Percentiles rank a stretch among this genome's conserved stretches.
Conservation (phyloP, 2,797 vertebrate species). For the Odontamblyopus lacepedii region DNA sequence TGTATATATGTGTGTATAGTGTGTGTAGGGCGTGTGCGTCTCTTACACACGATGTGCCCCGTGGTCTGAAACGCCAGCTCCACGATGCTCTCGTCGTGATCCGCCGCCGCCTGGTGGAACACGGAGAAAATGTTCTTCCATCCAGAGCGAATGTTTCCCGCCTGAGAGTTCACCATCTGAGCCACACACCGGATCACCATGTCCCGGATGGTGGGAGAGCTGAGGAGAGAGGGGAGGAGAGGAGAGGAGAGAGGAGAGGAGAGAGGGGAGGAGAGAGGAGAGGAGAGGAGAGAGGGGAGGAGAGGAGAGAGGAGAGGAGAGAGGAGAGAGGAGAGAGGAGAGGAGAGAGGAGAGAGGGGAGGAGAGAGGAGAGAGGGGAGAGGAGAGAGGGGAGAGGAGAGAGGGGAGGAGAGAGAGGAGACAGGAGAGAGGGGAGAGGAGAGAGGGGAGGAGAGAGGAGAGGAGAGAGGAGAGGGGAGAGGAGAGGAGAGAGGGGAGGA, state of each 20-base stretch:
- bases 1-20: too few species aligned
- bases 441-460: too few species aligned
- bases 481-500: not conserved
- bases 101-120: conserved; percentile 93
- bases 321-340: too few species aligned
- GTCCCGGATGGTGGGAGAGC: conserved; percentile 92
- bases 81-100: conserved; percentile 92
- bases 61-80: conserved; percentile 94
- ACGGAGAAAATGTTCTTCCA: conserved; percentile 98
- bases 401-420: too few species aligned
- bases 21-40: too few species aligned
- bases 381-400: too few species aligned
- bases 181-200: conserved; percentile 95
- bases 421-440: too few species aligned
- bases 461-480: not conserved
- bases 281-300: too few species aligned
- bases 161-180: conserved; percentile 97
- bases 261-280: too few species aligned
- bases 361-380: too few species aligned
- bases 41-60: conserved; percentile 92
- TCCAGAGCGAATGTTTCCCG: conserved; percentile 92
- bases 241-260: not conserved
- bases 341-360: too few species aligned
- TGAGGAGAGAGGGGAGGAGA: conserved; percentile 30
- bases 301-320: too few species aligned